Evolutionary conservation across 2,888 invertebrate genomes (phyloP).

Genomic region (Eutolmus rufibarbis): DNA sequence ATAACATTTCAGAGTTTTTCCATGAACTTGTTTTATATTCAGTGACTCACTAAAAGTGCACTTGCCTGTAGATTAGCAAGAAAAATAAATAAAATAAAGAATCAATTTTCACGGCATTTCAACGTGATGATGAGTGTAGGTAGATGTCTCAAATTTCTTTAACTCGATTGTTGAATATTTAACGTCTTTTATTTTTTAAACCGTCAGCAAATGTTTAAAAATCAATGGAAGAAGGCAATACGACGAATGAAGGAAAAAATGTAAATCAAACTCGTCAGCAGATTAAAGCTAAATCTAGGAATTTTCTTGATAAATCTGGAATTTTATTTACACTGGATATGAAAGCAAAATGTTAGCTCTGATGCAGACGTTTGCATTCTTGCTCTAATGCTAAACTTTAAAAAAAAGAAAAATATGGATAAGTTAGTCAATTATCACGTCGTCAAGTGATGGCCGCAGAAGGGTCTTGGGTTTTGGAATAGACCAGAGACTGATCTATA

Average conservation of each 20-base stretch:
- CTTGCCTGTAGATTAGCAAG: neutral
- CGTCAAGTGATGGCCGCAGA: neutral
- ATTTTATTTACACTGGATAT: neutral
- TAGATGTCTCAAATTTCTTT: neutral
- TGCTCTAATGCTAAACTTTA: neutral
- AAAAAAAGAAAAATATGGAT: neutral
- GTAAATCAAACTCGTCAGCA: neutral
- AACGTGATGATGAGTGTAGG: neutral
- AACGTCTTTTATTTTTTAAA: neutral
- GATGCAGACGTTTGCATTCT: neutral
- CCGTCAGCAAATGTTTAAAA: neutral
- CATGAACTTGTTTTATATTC: neutral
- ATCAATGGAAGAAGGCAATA: neutral
- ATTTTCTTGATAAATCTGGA: conserved; percentile 4
- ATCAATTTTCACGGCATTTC: neutral
- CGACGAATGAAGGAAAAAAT: neutral
- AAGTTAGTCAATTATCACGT: neutral
- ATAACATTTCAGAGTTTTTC: neutral
- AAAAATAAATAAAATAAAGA: neutral
- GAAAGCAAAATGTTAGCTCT: neutral
- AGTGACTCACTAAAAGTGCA: neutral
- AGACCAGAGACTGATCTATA: neutral
- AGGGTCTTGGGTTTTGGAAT: neutral
- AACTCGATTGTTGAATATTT: neutral
- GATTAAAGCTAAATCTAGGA: neutral